A percentile compares a stretch with the other conserved stretches of the same genome.
Conservation (phyloP, 2,888 invertebrate genomes). For the Eurois occulta region DNA sequence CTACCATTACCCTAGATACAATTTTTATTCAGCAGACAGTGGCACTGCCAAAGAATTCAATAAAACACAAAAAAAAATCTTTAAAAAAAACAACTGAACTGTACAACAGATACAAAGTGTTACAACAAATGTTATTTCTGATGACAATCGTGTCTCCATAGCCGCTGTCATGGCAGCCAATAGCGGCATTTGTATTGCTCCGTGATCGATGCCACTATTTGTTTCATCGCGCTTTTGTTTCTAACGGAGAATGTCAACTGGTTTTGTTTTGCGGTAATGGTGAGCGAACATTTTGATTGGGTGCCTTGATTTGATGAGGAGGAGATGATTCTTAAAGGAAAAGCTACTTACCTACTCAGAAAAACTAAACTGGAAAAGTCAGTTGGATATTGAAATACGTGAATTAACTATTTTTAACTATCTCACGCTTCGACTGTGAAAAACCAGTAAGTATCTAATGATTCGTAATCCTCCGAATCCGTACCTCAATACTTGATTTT, state of each 20-base stretch:
- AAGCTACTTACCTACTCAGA: no score
- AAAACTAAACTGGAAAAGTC: no score
- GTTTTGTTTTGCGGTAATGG: slow-evolving; percentile 55
- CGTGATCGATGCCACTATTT: slow-evolving; percentile 64
- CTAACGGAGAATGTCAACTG: slow-evolving; percentile 35
- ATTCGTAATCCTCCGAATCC: no score
- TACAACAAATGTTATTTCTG: slow-evolving; percentile 62
- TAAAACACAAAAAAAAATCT: slow-evolving; percentile 13
- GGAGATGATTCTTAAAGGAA: not conserved
- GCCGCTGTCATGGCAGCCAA: slow-evolving; percentile 50
- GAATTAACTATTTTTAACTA: no score
- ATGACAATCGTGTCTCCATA: slow-evolving; percentile 60
- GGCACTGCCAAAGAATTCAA: not conserved
- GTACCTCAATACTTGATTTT: not conserved
- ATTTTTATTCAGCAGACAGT: not conserved
- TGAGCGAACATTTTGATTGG: slow-evolving; percentile 23
- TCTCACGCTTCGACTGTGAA: no score
- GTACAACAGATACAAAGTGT: slow-evolving; percentile 43
- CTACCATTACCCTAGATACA: no score
- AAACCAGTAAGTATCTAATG: no score
- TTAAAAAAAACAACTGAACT: slow-evolving; percentile 23
- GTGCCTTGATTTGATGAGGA: slow-evolving; percentile 1
- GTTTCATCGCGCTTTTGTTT: slow-evolving; percentile 62
- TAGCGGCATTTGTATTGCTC: slow-evolving; percentile 60
- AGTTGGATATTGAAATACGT: no score